Conservation (phyloP, 2,888 invertebrate species). For the Elmis aenea region DNA sequence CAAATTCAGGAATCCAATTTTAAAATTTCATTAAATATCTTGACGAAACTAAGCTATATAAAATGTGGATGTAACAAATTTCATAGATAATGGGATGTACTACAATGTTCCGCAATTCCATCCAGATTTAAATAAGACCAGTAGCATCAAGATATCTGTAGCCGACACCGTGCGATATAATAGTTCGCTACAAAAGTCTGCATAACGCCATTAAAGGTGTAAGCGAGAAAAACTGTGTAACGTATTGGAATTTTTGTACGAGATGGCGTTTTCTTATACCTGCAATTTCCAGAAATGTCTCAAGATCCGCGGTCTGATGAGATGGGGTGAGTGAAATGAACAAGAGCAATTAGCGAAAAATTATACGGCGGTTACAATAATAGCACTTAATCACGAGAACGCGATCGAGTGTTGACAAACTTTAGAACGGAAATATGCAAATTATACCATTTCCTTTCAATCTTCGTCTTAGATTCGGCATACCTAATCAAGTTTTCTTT, state of each 20-base stretch:
- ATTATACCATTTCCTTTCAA: conserved; percentile 20
- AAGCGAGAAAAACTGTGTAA: too few relatives aligned
- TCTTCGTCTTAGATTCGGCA: too few relatives aligned
- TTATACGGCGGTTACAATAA: conserved; percentile 21
- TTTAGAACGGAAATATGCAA: conserved; percentile 24
- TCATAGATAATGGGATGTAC: conserved; percentile 18
- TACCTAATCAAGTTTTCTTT: conserved; percentile 1
- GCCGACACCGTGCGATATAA: too few relatives aligned
- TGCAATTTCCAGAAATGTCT: conserved; percentile 7
- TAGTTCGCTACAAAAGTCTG: too few relatives aligned
- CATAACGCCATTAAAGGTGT: too few relatives aligned
- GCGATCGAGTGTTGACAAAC: conserved; percentile 25
- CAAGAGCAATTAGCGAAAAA: conserved; percentile 18
- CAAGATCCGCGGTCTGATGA: conserved; percentile 4
- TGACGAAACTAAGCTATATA: too few relatives aligned
- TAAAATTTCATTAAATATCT: too few relatives aligned
- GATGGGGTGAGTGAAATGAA: conserved; percentile 8
- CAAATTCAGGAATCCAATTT: too few relatives aligned
- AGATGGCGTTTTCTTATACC: conserved; percentile 1
- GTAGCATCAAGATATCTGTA: too few relatives aligned
- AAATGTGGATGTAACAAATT: conserved; percentile 8
- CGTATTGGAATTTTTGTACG: not conserved
- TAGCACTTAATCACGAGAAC: conserved; percentile 12
- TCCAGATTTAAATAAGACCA: too few relatives aligned
- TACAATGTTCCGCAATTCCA: conserved; percentile 15